Evolutionary conservation across 2,797 vertebrate genomes (phyloP), one percentile per base, ranked within the genome.

Genomic region (Sebastes iracundus): DNA sequence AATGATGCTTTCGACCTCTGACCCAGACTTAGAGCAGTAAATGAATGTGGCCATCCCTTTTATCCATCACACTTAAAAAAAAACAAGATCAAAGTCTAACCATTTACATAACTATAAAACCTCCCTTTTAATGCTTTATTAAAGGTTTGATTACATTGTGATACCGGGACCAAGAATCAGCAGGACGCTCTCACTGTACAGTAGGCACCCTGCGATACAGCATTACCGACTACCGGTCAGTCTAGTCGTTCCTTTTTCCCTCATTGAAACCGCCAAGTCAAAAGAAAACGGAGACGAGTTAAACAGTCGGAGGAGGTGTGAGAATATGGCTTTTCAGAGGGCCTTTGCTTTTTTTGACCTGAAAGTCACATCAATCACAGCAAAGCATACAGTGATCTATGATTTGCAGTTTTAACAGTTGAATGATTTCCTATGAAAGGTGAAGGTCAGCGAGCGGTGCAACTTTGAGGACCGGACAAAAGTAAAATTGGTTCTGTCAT

Each of bases 271-370:
- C 20, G 68, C 62, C 69, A 66, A 80, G 75, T 85, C 72, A 87
- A 90, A 89, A 80, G 53, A 85, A 90, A 87, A 80, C 2, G 18
- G 65, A 84, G 79, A 88, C 87, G 22, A 86, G 65, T 84, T 72
- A 67, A 92, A 93, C 88, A 92, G 89, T 94, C 88, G 67, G 77
- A 87, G 60, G 77, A 87, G 60, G 66, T 73, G 85, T 90, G 88
- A 78, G 81, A 90, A 90, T 94, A 94, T 95, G 94, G 93, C 94
- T 95, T 94, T 91, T 93, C 87, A 80, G 63, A 83, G 77, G 73
- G 35, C 72, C 81, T 82, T 83, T 64, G 76, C 87, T 88, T 82
- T 82, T 71, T 88, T 81, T 75, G 75, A 88, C 85, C 79, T 89
- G 63, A 85, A 77, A 83, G 79, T 90, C 80, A 73, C 84, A 85